A percentile compares a stretch with the other conserved stretches of the same genome.
Conservation (phyloP, 53 echinoderm and acorn worm species). For the Apostichopus leukothele region DNA sequence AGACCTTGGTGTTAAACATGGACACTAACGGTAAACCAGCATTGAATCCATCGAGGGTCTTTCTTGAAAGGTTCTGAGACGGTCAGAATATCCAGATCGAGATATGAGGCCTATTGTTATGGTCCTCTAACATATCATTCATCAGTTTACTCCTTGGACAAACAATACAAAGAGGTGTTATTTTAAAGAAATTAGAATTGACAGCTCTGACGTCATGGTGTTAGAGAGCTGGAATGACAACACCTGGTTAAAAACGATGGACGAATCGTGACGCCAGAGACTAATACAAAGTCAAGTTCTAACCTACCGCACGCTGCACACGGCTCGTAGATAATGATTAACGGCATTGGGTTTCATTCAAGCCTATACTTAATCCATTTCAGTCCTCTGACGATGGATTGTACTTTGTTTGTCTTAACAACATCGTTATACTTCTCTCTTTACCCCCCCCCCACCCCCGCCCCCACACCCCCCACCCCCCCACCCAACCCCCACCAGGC, state of each 20-base stretch:
- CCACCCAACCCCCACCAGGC: too few relatives aligned
- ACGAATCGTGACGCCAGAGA: background rate
- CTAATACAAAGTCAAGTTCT: background rate
- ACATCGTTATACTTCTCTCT: too few relatives aligned
- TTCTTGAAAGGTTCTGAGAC: background rate
- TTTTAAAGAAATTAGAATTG: background rate
- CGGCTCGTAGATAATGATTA: too few relatives aligned
- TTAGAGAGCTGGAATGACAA: background rate
- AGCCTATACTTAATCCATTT: too few relatives aligned
- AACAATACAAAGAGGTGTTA: background rate
- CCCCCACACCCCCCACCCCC: too few relatives aligned
- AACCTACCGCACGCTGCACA: background rate
- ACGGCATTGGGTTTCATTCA: too few relatives aligned
- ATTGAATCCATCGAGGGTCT: too few relatives aligned
- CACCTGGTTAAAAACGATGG: conserved; percentile 1
- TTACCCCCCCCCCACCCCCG: too few relatives aligned
- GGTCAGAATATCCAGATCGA: background rate
- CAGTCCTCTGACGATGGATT: too few relatives aligned
- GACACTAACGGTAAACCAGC: too few relatives aligned
- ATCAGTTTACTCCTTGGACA: background rate
- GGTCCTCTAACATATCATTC: background rate
- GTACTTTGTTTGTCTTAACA: too few relatives aligned
- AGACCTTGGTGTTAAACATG: background rate
- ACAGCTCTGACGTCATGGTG: background rate
- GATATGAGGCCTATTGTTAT: background rate